Evolutionary conservation across 2,113 vertebrate species (phyloP), one percentile per base, ranked within the genome.

Genomic region (Amphiprion ocellaris): DNA sequence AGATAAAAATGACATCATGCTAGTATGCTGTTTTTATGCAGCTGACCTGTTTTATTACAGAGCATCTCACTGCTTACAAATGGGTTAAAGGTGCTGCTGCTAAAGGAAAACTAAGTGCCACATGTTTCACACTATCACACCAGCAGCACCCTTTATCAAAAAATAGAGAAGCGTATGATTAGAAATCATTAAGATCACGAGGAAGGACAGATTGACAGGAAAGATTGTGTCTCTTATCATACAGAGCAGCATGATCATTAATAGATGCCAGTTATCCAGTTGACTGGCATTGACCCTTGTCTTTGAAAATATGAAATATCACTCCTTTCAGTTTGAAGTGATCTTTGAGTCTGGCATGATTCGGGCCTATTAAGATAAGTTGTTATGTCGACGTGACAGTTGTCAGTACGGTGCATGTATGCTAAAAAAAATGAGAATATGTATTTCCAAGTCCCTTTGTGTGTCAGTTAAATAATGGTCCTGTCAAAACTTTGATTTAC

Each of bases 281-380:
- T 46, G 44, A 74, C 39, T 50, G 58, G 24, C 69, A 16, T 64
- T 84, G 87, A 88, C 73, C 83, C 44, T 74, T 62, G 50, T 64
- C 44, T 81, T 49, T 10, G 37, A 58, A 69, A 73, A 17, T 21
- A 21, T 54, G 12, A 74, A 78, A 28, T 33, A 9, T 64, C 46
- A 54, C 37, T 46, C 33, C 37, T 75, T 10, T 23, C 2, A 56
- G n/a, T 28, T 49, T 75, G 44, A 74, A 79, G 54, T 24, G 56
- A 76, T 84, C 82, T 89, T 89, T 83, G 68, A 83, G 60, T 76
- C 62, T 50, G 64, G 8, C 37, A 28, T 17, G 9, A 46, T 79
- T 78, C 28, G 19, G 33, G 65, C 28, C 3, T 47, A 53, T 21
- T 50, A 50, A 59, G 63, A 78, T 83, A 81, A 64, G 58, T 37